Conservation (phyloP, 2,797 vertebrate species). For the Sus cebifrons region DNA sequence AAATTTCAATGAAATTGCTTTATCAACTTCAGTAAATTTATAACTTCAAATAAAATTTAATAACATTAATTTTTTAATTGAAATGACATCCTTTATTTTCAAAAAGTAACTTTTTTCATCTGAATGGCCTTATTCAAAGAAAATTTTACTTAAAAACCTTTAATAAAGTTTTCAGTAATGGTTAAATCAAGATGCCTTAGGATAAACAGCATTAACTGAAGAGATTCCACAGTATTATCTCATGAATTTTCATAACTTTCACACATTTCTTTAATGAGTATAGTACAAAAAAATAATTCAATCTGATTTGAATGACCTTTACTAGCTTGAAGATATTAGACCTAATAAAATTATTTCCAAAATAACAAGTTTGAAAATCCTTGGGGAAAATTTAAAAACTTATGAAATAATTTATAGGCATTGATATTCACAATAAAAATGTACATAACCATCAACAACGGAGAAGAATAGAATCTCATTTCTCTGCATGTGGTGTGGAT, state of each 20-base stretch:
- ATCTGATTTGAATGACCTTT: neutral
- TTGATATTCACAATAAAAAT: neutral
- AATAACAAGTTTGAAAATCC: neutral
- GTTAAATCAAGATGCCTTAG: slow-evolving; percentile 6
- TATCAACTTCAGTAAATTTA: neutral
- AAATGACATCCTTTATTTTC: neutral
- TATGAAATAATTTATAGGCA: neutral
- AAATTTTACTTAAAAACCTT: neutral
- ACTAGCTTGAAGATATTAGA: neutral
- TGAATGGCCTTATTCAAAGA: neutral
- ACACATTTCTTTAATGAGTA: neutral
- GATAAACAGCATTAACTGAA: neutral
- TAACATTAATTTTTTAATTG: neutral
- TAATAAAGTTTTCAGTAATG: neutral
- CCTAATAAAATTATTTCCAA: neutral
- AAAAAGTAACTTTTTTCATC: neutral
- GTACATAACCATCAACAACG: neutral
- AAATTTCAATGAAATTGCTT: neutral
- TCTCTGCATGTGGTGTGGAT: neutral
- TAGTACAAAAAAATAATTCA: neutral
- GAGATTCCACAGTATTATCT: neutral
- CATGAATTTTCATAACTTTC: neutral
- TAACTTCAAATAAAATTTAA: neutral
- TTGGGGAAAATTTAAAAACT: neutral
- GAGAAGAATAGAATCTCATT: neutral